phyloP scores from a whole-genome alignment of 2,797 vertebrate genomes.

The Pagetopsis macropterus region DNA sequence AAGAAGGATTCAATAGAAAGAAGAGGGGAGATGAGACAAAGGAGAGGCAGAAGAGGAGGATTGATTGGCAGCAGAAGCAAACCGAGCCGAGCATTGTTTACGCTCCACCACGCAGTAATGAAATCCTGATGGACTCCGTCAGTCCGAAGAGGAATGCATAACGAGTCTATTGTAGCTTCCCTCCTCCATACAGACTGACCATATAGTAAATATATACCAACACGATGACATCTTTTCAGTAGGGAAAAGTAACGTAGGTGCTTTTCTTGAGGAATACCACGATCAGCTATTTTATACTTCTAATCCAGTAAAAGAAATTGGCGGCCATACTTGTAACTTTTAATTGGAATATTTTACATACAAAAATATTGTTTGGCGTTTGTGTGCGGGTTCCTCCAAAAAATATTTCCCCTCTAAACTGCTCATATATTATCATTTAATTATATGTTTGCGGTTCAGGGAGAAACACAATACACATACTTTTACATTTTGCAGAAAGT shows the following conservation, averaged over 20 bases:
- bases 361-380: too few species aligned
- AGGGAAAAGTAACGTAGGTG: background rate
- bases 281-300: background rate
- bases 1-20: too few species aligned
- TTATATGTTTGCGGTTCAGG: background rate
- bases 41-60: background rate
- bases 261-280: background rate
- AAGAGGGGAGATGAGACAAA: background rate
- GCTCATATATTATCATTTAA: too few species aligned
- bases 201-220: slow-evolving; percentile 14
- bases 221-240: slow-evolving; percentile 1
- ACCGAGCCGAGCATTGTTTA: slow-evolving; percentile 57
- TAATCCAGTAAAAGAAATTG: background rate
- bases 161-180: slow-evolving; percentile 52
- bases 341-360: background rate
- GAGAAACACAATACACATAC: background rate
- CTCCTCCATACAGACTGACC: slow-evolving; percentile 46
- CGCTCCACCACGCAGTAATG: slow-evolving; percentile 45
- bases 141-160: slow-evolving; percentile 60
- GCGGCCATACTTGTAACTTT: background rate
- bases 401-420: too few species aligned
- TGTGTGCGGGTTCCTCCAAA: too few species aligned
- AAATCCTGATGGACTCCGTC: slow-evolving; percentile 61
- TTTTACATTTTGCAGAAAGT: background rate
- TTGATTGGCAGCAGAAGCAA: slow-evolving; percentile 44